Evolutionary conservation across 1,140 invertebrate genomes (phyloP).

Genomic region (Musca domestica): DNA sequence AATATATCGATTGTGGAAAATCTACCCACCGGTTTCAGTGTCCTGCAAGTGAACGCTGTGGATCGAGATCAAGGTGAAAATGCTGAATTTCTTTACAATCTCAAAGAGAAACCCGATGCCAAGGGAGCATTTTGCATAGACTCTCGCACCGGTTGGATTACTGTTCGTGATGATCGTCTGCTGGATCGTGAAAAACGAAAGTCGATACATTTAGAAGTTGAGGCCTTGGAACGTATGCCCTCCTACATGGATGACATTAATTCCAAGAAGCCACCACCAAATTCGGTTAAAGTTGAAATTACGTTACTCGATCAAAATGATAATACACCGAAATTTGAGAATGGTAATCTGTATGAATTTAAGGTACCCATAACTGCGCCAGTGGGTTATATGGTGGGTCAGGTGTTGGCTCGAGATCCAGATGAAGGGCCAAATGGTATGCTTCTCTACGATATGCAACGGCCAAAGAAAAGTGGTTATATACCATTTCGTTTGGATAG

Average conservation of each 20-base stretch:
- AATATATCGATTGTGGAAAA: conserved; percentile 91
- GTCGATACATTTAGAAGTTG: conserved; percentile 69
- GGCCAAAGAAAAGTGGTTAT: conserved; percentile 61
- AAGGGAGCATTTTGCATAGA: conserved; percentile 78
- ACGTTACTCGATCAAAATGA: conserved; percentile 83
- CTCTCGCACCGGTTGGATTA: conserved; percentile 76
- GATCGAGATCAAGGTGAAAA: conserved; percentile 82
- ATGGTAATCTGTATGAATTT: conserved; percentile 78
- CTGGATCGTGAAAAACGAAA: conserved; percentile 75
- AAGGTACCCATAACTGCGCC: conserved; percentile 66
- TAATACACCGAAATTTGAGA: conserved; percentile 80
- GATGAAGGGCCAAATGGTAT: conserved; percentile 78
- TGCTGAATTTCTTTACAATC: conserved; percentile 75
- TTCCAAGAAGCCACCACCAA: conserved; percentile 46
- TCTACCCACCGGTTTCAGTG: conserved; percentile 81
- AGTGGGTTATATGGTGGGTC: conserved; percentile 68
- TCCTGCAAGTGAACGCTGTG: conserved; percentile 74
- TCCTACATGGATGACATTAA: conserved; percentile 46
- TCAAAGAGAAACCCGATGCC: conserved; percentile 62
- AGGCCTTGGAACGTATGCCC: conserved; percentile 64
- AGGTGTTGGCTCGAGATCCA: conserved; percentile 73
- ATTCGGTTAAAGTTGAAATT: conserved; percentile 73
- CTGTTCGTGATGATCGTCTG: conserved; percentile 73
- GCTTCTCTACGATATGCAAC: conserved; percentile 74
- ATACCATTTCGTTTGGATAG: conserved; percentile 71